Base-by-base conservation (phyloP, 64 coral and sea anemone genomes). In the Trachythela sp. region DNA sequence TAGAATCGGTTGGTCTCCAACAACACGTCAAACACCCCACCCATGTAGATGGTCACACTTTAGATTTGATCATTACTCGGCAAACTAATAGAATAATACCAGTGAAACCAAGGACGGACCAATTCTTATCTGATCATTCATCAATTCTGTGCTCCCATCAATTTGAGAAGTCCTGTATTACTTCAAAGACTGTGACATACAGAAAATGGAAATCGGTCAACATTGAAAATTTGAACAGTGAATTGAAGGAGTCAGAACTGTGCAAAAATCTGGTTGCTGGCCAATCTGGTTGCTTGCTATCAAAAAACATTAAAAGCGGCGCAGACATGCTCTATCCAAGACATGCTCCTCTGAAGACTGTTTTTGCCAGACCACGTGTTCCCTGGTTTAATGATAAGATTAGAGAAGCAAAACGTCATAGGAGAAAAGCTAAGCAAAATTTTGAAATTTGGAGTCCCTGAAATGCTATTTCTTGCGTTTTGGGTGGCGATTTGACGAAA, bases 261-360 rank as follows among this genome's bases (percentile, higher is more conserved):
- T 64, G 56, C 56, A 64, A 10, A 26, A 64, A 64, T 18, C 56
- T 8, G 26, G 24, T 27, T n/a, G n/a, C 56, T 64, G 8, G 56
- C 13, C 6, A 26, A 64, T 18, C 22, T 64, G 24, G 84, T 49
- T 49, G 77, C 83, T 36, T 84, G 84, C 37, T 84, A 93, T 80
- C 60, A 94, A 36, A 17, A 36, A 24, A 93, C 84, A 87, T 45
- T 94, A 52, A 72, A 88, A 77, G 45, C 31, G 33, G 37, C 90
- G 89, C 43, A 41, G 85, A 33, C 87, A 93, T 86, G 87, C 92
- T 64, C 87, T 87, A 39, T 11, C 86, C 37, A 85, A 85, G 64
- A 87, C 83, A 83, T n/a, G n/a, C n/a, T n/a, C n/a, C n/a, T n/a
- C n/a, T n/a, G n/a, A 94, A 87, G 56, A 60, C 80, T 70, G 71